These are phyloP conservation scores for Phataginus tetradactyla DNA, from an alignment of 2,797 vertebrate species.

Conservation along the genomic window DNA sequence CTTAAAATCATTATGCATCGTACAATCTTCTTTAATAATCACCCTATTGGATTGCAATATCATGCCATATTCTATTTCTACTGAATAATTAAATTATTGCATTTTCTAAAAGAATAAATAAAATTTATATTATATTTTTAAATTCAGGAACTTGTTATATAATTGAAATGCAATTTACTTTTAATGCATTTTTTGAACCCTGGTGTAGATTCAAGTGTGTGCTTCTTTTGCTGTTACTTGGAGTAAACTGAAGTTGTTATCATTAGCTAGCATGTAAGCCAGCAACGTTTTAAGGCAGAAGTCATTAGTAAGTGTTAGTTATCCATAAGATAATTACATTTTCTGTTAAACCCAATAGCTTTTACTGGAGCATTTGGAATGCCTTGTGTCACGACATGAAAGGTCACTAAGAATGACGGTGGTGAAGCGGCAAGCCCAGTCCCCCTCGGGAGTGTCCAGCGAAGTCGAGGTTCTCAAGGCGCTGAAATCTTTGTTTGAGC, in stretches of 20 bases:
- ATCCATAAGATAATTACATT: slow-evolving; percentile 50
- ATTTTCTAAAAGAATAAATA: not conserved
- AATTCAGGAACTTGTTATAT: not conserved
- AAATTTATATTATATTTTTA: not conserved
- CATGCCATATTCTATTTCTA: not conserved
- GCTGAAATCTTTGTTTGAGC: slow-evolving; percentile 98
- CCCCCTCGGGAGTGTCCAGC: slow-evolving; percentile 98
- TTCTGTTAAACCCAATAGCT: slow-evolving; percentile 88
- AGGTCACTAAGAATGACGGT: slow-evolving; percentile 98
- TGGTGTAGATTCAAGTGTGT: not conserved
- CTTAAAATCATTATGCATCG: not conserved
- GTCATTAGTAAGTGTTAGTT: slow-evolving; percentile 8
- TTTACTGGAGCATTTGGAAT: slow-evolving; percentile 98
- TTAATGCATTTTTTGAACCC: not conserved
- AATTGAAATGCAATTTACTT: not conserved
- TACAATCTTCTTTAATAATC: not conserved
- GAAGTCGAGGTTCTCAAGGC: slow-evolving; percentile 99
- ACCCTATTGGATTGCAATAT: not conserved
- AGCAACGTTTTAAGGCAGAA: slow-evolving; percentile 52
- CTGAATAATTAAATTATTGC: not conserved
- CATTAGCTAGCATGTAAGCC: not conserved
- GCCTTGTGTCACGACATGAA: slow-evolving; percentile 98
- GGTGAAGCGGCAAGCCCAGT: slow-evolving; percentile 98
- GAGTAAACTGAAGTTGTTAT: slow-evolving; percentile 10
- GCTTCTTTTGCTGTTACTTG: not conserved